phyloP scores from a whole-genome alignment of 2,888 invertebrate genomes.

The Anoncus sp. region DNA sequence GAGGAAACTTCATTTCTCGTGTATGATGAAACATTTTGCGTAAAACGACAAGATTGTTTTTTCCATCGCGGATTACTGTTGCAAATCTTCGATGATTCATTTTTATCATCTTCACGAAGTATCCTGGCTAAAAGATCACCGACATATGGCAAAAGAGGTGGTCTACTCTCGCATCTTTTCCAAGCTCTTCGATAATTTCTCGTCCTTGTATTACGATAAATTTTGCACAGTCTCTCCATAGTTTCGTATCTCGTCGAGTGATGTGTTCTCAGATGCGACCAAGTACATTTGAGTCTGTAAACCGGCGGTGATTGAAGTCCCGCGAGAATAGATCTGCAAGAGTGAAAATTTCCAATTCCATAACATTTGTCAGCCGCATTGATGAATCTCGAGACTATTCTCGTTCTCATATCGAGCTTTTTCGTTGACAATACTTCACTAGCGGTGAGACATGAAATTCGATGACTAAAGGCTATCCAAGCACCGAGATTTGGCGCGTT shows the following conservation, averaged over 20 bases:
- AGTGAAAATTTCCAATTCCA: slow-evolving; percentile 84
- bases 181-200: slow-evolving; percentile 82
- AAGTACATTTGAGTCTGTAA: slow-evolving; percentile 84
- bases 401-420: slow-evolving; percentile 82
- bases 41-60: slow-evolving; percentile 8
- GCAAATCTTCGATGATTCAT: not conserved
- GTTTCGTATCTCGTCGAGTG: slow-evolving; percentile 84
- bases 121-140: slow-evolving; percentile 83
- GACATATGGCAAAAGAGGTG: slow-evolving; percentile 84
- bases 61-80: slow-evolving; percentile 17
- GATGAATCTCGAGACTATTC: slow-evolving; percentile 84
- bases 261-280: slow-evolving; percentile 84
- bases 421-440: slow-evolving; percentile 82
- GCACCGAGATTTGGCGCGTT: slow-evolving; percentile 84
- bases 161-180: slow-evolving; percentile 78
- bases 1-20: not conserved
- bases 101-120: slow-evolving; percentile 79
- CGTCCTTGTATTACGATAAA: slow-evolving; percentile 83
- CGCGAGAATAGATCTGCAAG: slow-evolving; percentile 84
- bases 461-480: slow-evolving; percentile 84
- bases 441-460: slow-evolving; percentile 84
- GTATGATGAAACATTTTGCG: not conserved
- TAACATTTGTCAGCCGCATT: slow-evolving; percentile 85
- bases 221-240: slow-evolving; percentile 83
- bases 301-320: slow-evolving; percentile 85